Base-by-base conservation (phyloP, 2,113 vertebrate species). In the Atherinomorus stipes region DNA sequence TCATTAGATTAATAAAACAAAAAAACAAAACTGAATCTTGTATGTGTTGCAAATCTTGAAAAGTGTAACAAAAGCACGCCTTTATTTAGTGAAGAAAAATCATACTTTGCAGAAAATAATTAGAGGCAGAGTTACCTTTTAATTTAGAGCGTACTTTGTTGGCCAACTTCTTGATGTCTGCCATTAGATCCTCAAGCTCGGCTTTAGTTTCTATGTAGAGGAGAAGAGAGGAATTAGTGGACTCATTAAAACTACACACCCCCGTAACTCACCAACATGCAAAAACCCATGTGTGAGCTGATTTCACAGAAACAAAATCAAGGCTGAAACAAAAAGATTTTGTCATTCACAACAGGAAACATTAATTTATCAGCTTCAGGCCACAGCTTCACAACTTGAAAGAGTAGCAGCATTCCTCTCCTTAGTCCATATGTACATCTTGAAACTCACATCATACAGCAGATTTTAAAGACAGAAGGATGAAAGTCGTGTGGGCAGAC, bases 101-200 rank as follows among this genome's bases (percentile, higher is more conserved):
- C 40, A 68, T 28, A 47, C 60, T 8, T 47, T 21, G 21, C 12
- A 22, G 9, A 57, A 53, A 83, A 50, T 34, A 52, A n/a, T 22
- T 15, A 65, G 4, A 16, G 21, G 10, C 6, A 31, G 19, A 96
- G 96, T 97, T 86, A 99, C 98, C 95, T 93, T 99, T 98, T 92
- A 99, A 93, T 85, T 98, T 98, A 90, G 97, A 98, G 86, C 97
- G 98, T 38, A 98, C 94, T 96, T 97, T 97, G 92, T 98, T 98
- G 2, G 98, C 98, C 0, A 98, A 93, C 91, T 96, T 98, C 93
- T 99, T 99, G 59, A 99, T 99, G 88, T 98, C 96, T 0, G 96
- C 94, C 97, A 99, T 98, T 58, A 99, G 93, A 67, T 98, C 96
- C 64, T 99, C 97, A 82, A 99, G 91, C 59, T 99, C 98, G 11